Evolutionary conservation across 2,888 invertebrate genomes (phyloP), one percentile per base, ranked within the genome.

Genomic region (Andrena flavipes): DNA sequence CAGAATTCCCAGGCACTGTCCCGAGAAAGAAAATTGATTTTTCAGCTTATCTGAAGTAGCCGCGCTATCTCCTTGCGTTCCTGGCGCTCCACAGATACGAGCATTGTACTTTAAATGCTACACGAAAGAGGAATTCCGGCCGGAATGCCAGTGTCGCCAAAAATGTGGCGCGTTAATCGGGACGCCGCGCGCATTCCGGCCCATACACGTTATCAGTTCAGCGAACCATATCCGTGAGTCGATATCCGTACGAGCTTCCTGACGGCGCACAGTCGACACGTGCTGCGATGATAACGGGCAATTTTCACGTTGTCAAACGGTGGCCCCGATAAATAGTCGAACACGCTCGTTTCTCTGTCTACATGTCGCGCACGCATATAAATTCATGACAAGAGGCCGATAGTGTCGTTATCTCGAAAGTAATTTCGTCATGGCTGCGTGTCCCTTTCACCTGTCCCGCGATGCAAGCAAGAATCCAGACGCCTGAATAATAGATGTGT

Each of bases 301-400:
- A 80, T 80, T 82, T 82, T 80, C 81, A 72, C 71, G 65, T 80
- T 80, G 69, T 71, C 73, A 49, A 72, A 72, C 72, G 65, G 51
- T 60, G 60, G 42, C 70, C 64, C 26, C 64, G 69, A 68, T 76
- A 76, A 82, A 80, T 71, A 68, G 30, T 42, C 71, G 26, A 56
- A 67, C 80, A 60, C 23, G 35, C 65, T 70, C n/a, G 69, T 70
- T 68, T 51, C 60, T 65, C 13, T 54, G 29, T 54, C 29, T 42
- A 8, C 59, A 20, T 51, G 33, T 1, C 42, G 42, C 20, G 51
- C 20, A 29, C 54, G 73, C 63, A 20, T 64, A 74, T 80, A 81
- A 56, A 81, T 80, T 80, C 80, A 80, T 74, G 54, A 8, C 30
- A 26, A 63, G 67, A 20, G 54, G 42, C 35, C 68, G 81, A 81